Base-by-base conservation (phyloP, 2,113 vertebrate genomes). In the Myiagra hebetior region DNA sequence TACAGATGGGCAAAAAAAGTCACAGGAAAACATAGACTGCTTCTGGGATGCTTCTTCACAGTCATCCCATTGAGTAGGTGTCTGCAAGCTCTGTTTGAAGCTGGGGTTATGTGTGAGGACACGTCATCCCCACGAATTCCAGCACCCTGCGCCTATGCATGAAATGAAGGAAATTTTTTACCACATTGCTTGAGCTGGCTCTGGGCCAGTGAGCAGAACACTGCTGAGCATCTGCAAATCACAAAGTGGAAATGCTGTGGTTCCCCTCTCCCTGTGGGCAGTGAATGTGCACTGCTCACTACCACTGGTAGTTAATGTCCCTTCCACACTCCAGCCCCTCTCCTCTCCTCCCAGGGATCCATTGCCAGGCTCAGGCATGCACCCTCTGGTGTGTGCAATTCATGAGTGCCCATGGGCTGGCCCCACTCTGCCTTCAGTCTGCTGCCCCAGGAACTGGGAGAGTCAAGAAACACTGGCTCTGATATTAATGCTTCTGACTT, bases 51-150 rank as follows among this genome's bases (percentile, higher is more conserved):
- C 39, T 68, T 57, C 62, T 49, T 87, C 49, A 35, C 11, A 65
- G 62, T 39, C 26, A 49, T 55, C 67, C 4, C 17, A 11, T 4
- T 70, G 24, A 64, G 39, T 37, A 56, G 24, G 35, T 41, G 46
- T 69, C 65, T 7, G 2, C 3, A 33, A 64, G 53, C 23, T 86
- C 53, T 35, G 7, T 41, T 80, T 86, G 80, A 70, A 73, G 9
- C 13, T 20, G 62, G 23, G 33, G 19, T 50, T 63, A 10, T 21
- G 13, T 82, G 33, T 47, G 83, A 95, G 41, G 22, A 26, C n/a
- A 11, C 1, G 42, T 33, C 4, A 0, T 67, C 7, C 44, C 52
- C 24, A 46, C 0, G 0, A 49, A 60, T 75, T 89, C 85, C 69
- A 68, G 18, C 33, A 67, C 1, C 6, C 12, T 49, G n/a, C 10